These are phyloP conservation scores for Nemotelus pantherinus DNA, from an alignment of 2,888 invertebrate species.

Conservation along the genomic window DNA sequence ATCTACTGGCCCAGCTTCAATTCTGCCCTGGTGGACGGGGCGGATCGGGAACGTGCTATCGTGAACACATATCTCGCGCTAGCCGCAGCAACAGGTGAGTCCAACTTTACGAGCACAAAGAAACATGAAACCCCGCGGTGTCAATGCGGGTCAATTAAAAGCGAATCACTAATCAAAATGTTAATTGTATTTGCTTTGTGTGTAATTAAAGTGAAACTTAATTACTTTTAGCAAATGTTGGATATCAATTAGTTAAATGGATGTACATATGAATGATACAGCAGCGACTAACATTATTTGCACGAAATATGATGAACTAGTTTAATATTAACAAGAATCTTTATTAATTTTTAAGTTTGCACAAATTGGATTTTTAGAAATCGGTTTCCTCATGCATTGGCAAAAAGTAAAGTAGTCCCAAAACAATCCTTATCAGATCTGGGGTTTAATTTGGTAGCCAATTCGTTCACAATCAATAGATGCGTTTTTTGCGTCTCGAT, in stretches of 20 bases:
- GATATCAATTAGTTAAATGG: neutral
- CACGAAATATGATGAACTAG: too few relatives aligned
- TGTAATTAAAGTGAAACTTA: conserved; percentile 21
- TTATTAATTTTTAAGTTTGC: too few relatives aligned
- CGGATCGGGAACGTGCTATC: conserved; percentile 84
- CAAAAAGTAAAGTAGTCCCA: too few relatives aligned
- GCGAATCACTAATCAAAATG: conserved; percentile 39
- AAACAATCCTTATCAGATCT: too few relatives aligned
- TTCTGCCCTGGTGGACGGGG: conserved; percentile 77
- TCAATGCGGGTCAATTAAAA: conserved; percentile 2
- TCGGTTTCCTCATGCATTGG: too few relatives aligned
- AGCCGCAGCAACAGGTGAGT: conserved; percentile 73
- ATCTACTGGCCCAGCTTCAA: conserved; percentile 98
- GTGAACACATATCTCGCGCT: conserved; percentile 94
- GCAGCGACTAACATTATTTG: neutral
- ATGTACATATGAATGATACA: neutral
- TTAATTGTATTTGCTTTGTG: conserved; percentile 30
- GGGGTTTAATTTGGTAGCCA: too few relatives aligned
- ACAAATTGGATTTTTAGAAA: too few relatives aligned
- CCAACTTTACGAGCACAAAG: conserved; percentile 33
- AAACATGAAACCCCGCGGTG: neutral
- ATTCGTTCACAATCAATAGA: too few relatives aligned
- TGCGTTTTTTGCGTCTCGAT: too few relatives aligned
- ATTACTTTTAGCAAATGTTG: conserved; percentile 15
- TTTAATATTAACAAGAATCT: too few relatives aligned